These are phyloP conservation scores for Ctenopoma multispine DNA, from an alignment of 2,797 vertebrate genomes.

Conservation along the genomic window DNA sequence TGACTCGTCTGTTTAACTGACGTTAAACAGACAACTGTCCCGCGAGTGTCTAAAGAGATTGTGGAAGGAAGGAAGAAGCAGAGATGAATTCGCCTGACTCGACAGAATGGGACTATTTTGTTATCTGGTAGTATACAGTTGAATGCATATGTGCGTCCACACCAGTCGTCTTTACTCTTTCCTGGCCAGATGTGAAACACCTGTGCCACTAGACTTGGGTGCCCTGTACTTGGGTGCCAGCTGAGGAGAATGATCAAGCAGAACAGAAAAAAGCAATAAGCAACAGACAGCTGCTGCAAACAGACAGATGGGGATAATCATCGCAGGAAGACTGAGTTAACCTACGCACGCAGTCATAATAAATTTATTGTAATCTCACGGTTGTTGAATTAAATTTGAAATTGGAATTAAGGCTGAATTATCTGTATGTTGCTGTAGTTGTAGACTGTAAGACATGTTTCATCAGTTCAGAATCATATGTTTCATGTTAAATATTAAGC, in stretches of 20 bases:
- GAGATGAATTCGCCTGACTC: slow-evolving; percentile 42
- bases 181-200: slow-evolving; percentile 35
- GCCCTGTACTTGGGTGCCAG: slow-evolving; percentile 50
- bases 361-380: slow-evolving; percentile 8
- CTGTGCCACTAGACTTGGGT: slow-evolving; percentile 29
- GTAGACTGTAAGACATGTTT: neutral
- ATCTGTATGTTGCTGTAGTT: neutral
- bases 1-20: slow-evolving; percentile 61
- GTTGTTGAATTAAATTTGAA: neutral
- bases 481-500: slow-evolving; percentile 4
- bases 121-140: neutral
- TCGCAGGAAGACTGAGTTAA: slow-evolving; percentile 35
- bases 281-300: slow-evolving; percentile 42
- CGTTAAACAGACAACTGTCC: too few relatives aligned
- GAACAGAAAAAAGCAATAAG: slow-evolving; percentile 23
- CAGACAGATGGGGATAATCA: slow-evolving; percentile 25
- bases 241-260: slow-evolving; percentile 40
- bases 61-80: slow-evolving; percentile 44
- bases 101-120: neutral
- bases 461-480: neutral
- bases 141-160: neutral
- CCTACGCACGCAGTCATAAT: slow-evolving; percentile 8
- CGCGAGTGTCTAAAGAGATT: slow-evolving; percentile 79
- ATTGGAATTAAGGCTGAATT: neutral
- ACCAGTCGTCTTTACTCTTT: neutral